phyloP scores from a whole-genome alignment of 2,797 vertebrate species.

The Chelon labrosus region DNA sequence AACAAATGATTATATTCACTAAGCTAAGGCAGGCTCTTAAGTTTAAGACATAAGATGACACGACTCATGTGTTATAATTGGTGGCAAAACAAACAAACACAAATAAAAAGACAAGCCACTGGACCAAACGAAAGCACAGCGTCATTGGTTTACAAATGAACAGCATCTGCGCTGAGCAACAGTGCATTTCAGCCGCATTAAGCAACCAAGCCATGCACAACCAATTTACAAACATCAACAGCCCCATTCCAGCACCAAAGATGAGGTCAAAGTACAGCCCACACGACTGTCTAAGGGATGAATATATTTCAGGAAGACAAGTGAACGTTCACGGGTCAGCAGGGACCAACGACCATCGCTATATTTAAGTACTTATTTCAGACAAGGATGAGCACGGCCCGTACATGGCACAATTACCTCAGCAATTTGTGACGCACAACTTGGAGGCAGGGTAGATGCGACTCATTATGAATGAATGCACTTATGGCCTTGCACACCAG shows the following conservation, averaged over 20 bases:
- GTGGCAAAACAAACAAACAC: background rate
- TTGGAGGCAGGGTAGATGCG: no score
- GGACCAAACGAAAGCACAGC: background rate
- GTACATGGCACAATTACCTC: no score
- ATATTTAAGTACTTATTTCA: slow-evolving; percentile 28
- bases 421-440: background rate
- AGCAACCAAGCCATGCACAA: slow-evolving; percentile 7
- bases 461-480: no score
- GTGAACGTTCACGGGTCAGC: slow-evolving; percentile 18
- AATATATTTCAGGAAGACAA: slow-evolving; percentile 58
- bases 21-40: background rate
- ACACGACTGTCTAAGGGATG: slow-evolving; percentile 19
- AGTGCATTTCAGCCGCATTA: background rate
- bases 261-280: slow-evolving; percentile 43
- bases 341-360: background rate
- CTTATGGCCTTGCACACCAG: no score
- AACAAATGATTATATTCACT: background rate
- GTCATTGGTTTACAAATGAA: background rate
- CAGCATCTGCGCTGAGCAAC: background rate
- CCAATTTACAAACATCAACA: slow-evolving; percentile 25
- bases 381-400: background rate
- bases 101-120: background rate
- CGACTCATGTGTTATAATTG: slow-evolving; percentile 3
- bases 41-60: slow-evolving; percentile 13
- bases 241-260: slow-evolving; percentile 3